Conservation (phyloP, 2,888 invertebrate species). For the Tipula lateralis region DNA sequence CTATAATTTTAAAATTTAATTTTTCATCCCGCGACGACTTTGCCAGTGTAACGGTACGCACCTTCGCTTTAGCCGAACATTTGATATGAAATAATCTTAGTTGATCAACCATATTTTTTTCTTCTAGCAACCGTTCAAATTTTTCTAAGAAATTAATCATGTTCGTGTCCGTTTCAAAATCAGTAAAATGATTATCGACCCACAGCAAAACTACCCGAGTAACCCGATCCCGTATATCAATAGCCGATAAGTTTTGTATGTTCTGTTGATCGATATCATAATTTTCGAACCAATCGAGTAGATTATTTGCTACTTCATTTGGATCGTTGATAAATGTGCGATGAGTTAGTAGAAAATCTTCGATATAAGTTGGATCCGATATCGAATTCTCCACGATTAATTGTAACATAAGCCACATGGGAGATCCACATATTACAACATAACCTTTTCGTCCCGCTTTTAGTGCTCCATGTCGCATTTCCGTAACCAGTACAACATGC, state of each 20-base stretch:
- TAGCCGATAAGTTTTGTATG: slow-evolving; percentile 40
- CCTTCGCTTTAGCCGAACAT: slow-evolving; percentile 93
- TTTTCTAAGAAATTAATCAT: slow-evolving; percentile 96
- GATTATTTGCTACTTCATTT: slow-evolving; percentile 76
- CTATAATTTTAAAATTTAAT: slow-evolving; percentile 87
- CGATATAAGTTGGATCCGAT: slow-evolving; percentile 96
- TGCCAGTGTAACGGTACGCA: slow-evolving; percentile 85
- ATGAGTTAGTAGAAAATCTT: slow-evolving; percentile 96
- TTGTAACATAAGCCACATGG: slow-evolving; percentile 85
- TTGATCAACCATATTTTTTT: slow-evolving; percentile 80
- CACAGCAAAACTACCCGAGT: slow-evolving; percentile 93
- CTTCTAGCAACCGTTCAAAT: slow-evolving; percentile 80
- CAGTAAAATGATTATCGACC: slow-evolving; percentile 98
- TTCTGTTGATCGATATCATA: slow-evolving; percentile 56
- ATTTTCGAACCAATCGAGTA: slow-evolving; percentile 80
- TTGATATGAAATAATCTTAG: slow-evolving; percentile 86
- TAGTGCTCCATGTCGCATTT: slow-evolving; percentile 64
- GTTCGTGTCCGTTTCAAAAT: slow-evolving; percentile 90
- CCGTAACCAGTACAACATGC: slow-evolving; percentile 86
- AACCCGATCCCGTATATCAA: slow-evolving; percentile 63
- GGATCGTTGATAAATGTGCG: slow-evolving; percentile 90
- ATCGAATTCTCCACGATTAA: slow-evolving; percentile 91
- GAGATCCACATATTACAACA: slow-evolving; percentile 89
- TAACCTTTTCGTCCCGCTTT: slow-evolving; percentile 77
- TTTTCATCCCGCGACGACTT: slow-evolving; percentile 89